These are phyloP conservation scores for Lepus americanus DNA, from an alignment of 2,113 vertebrate species.

Conservation along the genomic window DNA sequence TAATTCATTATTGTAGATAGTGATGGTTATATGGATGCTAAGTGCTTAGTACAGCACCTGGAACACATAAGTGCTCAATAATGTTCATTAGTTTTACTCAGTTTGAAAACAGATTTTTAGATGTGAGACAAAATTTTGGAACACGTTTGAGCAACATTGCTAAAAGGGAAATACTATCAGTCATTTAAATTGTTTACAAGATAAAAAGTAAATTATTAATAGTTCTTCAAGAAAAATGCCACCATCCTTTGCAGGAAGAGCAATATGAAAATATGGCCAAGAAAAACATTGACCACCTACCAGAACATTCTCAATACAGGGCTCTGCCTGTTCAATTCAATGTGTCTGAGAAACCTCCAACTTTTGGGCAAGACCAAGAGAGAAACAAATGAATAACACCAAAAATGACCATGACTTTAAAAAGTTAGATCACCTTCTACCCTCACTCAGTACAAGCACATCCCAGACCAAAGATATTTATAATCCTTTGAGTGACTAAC, in stretches of 20 bases:
- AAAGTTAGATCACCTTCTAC: background rate
- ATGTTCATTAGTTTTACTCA: background rate
- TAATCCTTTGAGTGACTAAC: constrained; percentile 32
- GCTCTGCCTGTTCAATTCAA: background rate
- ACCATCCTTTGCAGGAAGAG: background rate
- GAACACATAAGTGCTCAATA: background rate
- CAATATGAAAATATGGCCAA: background rate
- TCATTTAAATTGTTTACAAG: background rate
- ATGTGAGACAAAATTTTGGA: background rate
- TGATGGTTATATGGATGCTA: background rate
- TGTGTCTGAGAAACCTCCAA: background rate
- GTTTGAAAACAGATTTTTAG: constrained; percentile 28
- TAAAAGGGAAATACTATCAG: background rate
- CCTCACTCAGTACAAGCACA: background rate
- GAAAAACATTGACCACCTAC: background rate
- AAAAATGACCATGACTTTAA: background rate
- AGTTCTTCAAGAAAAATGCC: background rate
- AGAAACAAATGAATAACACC: background rate
- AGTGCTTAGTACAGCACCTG: background rate
- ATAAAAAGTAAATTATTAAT: constrained; percentile 10
- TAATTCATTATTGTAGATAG: background rate
- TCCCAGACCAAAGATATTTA: constrained; percentile 49
- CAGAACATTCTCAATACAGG: background rate
- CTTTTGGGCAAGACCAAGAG: background rate
- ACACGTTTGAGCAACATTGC: constrained; percentile 1